Evolutionary conservation across 1,140 invertebrate species (phyloP).

Genomic region (Micrasema minimum): DNA sequence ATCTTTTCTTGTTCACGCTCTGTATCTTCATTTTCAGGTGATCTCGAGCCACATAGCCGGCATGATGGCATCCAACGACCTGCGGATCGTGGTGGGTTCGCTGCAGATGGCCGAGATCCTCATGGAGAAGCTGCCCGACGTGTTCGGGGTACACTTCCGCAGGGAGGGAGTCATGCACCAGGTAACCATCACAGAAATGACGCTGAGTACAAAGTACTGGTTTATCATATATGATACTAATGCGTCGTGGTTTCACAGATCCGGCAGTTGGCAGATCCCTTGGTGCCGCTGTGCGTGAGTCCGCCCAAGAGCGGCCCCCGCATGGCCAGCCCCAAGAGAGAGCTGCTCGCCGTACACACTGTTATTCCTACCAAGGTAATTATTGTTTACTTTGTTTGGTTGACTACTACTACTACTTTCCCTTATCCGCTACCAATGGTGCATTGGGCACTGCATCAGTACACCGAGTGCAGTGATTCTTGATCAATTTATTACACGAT

Average conservation of each 20-base stretch:
- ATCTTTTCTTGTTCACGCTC: no score
- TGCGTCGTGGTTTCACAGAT: conserved; percentile 34
- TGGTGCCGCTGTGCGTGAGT: conserved; percentile 61
- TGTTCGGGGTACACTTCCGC: conserved; percentile 94
- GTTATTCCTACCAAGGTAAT: conserved; percentile 40
- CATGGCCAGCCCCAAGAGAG: conserved; percentile 52
- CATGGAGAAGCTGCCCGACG: conserved; percentile 94
- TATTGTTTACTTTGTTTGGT: neutral
- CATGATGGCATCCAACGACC: conserved; percentile 96
- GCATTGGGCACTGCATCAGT: no score
- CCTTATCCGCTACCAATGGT: no score
- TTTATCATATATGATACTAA: neutral
- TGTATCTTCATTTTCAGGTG: conserved; percentile 64
- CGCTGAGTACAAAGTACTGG: neutral
- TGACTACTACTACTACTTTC: no score
- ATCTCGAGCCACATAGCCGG: conserved; percentile 97
- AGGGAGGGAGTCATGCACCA: conserved; percentile 96
- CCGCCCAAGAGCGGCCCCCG: conserved; percentile 57
- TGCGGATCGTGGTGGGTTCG: conserved; percentile 96
- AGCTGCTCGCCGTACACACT: conserved; percentile 41
- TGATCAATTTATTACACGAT: no score
- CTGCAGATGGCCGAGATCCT: conserved; percentile 96
- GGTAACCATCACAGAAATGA: conserved; percentile 67
- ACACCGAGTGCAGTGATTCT: no score
- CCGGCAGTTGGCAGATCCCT: conserved; percentile 61